phyloP scores from a whole-genome alignment of 1,140 invertebrate genomes.

The Adelges cooleyi region DNA sequence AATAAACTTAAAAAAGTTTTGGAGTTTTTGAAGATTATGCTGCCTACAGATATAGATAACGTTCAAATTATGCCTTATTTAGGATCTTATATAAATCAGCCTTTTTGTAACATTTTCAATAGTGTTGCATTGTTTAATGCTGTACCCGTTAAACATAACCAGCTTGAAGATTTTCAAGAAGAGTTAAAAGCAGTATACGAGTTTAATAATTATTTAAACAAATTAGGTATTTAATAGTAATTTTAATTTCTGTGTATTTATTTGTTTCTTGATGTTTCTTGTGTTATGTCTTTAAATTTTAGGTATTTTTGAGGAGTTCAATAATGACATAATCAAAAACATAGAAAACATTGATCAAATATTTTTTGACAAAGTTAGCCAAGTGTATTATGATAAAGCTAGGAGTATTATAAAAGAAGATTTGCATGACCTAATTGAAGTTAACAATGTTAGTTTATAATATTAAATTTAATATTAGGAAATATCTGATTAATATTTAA shows the following conservation, averaged over 20 bases:
- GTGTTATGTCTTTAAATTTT: conserved; percentile 4
- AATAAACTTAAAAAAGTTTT: conserved; percentile 26
- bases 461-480: not conserved
- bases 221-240: conserved; percentile 39
- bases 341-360: conserved; percentile 62
- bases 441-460: conserved; percentile 31
- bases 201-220: conserved; percentile 52
- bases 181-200: conserved; percentile 51
- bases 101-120: conserved; percentile 53
- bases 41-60: conserved; percentile 40
- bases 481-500: no score
- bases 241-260: conserved; percentile 13
- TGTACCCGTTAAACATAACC: conserved; percentile 58
- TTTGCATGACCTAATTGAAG: conserved; percentile 59
- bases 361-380: conserved; percentile 66
- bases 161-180: conserved; percentile 51
- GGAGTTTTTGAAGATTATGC: conserved; percentile 27
- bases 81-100: conserved; percentile 46
- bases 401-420: conserved; percentile 66
- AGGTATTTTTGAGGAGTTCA: conserved; percentile 43
- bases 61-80: conserved; percentile 49
- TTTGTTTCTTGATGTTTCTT: not conserved
- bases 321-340: conserved; percentile 51
- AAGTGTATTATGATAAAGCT: conserved; percentile 57
- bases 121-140: conserved; percentile 60